phyloP scores from a whole-genome alignment of 1,140 invertebrate species.

The Plodia interpunctella region DNA sequence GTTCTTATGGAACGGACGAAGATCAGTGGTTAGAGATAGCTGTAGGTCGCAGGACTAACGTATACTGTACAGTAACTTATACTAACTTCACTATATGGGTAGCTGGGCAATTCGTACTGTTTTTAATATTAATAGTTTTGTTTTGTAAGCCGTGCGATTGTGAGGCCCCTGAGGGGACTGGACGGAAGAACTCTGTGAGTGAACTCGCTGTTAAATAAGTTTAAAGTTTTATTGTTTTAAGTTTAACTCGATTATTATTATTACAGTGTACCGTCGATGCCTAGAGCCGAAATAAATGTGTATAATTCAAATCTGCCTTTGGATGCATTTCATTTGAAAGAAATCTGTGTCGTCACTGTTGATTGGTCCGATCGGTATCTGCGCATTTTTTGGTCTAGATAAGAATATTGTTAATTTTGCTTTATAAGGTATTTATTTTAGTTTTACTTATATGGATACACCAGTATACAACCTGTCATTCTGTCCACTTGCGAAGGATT shows the following conservation, averaged over 20 bases:
- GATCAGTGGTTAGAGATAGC: constrained; percentile 50
- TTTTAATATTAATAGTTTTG: constrained; percentile 65
- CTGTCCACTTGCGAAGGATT: constrained; percentile 30
- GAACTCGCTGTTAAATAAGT: background rate
- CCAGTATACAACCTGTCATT: constrained; percentile 67
- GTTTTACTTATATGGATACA: constrained; percentile 74
- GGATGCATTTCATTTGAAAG: constrained; percentile 60
- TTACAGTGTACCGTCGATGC: constrained; percentile 7
- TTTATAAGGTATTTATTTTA: constrained; percentile 77
- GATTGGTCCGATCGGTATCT: constrained; percentile 15
- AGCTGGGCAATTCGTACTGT: constrained; percentile 72
- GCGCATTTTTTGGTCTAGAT: constrained; percentile 62
- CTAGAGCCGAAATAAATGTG: constrained; percentile 4
- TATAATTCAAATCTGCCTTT: constrained; percentile 54
- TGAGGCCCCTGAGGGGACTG: constrained; percentile 17
- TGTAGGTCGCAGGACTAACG: constrained; percentile 57
- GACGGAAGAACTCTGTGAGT: background rate
- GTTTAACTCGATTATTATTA: constrained; percentile 10
- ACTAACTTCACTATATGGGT: constrained; percentile 74
- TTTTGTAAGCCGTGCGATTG: constrained; percentile 40
- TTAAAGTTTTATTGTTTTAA: constrained; percentile 4
- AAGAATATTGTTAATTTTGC: constrained; percentile 66
- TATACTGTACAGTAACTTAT: constrained; percentile 69
- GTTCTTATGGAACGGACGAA: constrained; percentile 18
- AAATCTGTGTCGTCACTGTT: constrained; percentile 35